These are phyloP conservation scores for Euleptes europaea DNA, from an alignment of 2,113 vertebrate genomes.

Conservation along the genomic window DNA sequence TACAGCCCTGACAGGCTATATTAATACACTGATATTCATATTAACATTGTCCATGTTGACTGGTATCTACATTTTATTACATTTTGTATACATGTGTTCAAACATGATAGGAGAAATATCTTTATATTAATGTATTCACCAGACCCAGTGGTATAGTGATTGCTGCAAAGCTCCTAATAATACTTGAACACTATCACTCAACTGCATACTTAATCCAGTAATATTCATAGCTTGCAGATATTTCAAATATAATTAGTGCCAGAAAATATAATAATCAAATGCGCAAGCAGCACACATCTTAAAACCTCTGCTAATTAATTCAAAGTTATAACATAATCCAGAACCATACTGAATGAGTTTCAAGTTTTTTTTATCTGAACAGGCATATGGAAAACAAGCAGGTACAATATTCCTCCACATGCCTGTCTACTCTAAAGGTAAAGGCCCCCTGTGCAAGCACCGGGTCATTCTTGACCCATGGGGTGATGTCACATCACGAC, in stretches of 20 bases:
- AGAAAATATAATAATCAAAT: constrained; percentile 58
- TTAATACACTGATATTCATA: not conserved
- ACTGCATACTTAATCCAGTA: constrained; percentile 52
- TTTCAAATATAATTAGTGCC: constrained; percentile 65
- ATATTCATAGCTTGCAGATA: constrained; percentile 59
- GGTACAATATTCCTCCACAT: too few species aligned
- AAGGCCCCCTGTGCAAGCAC: too few species aligned
- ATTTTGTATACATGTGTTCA: constrained; percentile 27
- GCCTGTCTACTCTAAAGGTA: too few species aligned
- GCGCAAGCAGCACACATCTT: constrained; percentile 65
- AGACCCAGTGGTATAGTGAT: constrained; percentile 41
- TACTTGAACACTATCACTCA: constrained; percentile 49
- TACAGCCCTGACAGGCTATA: not conserved
- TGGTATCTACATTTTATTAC: not conserved
- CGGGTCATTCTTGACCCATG: too few species aligned
- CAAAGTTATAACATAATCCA: constrained; percentile 41
- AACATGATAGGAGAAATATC: constrained; percentile 6
- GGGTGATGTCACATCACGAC: too few species aligned
- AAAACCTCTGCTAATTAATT: constrained; percentile 64
- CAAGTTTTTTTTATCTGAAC: not conserved
- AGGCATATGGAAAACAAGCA: too few species aligned
- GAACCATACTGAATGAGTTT: constrained; percentile 56
- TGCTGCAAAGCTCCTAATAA: constrained; percentile 51
- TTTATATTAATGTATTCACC: constrained; percentile 33
- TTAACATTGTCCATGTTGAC: not conserved